Base-by-base conservation (phyloP, 1,140 invertebrate genomes). In the Littorina saxatilis region DNA sequence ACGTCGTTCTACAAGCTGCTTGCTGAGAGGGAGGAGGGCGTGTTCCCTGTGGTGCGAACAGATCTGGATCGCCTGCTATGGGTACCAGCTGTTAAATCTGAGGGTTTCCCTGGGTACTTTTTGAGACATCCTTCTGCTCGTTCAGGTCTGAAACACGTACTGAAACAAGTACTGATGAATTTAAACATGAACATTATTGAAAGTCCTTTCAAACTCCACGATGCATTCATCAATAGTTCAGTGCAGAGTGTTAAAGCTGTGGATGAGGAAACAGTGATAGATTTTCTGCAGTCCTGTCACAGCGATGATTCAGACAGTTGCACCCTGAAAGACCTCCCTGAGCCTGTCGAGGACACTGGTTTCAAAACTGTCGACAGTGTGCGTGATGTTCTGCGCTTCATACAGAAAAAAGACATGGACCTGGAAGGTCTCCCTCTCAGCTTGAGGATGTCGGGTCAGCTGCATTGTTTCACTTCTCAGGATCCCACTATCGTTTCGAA, bases 151-250 rank as follows among this genome's bases (percentile, higher is more conserved):
- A 40, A 0, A 4, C 17, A 55, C n/a, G 2, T 1, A n/a, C 58
- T 78, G 35, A 78, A 43, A 39, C 37, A 66, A 1, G 1, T 78
- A 7, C 23, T 78, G 55, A 61, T n/a, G 23, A 58, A 43, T 15
- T 0, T 78, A n/a, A 78, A 78, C 76, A 73, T 73, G 70, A 40
- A 73, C 4, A 73, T 73, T 13, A 43, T 73, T 23, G 70, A 73
- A 0, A 23, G 11, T 73, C 70, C 70, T 9, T 40, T 15, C 39
- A 39, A 29, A n/a, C 20, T 73, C 39, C 39, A 40, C 37, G 40
- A 43, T 5, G 70, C 37, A 2, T n/a, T 73, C 1, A 20, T n/a
- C 13, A 23, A 11, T 1, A n/a, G 35, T 43, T 23, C 23, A 43
- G 39, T 27, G 0, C 7, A 50, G 3, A 43, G 29, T 23, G 40